Evolutionary conservation across 30 jellyfish, hydroid and myxozoan genomes (phyloP).

Genomic region (Cassiopea xamachana): DNA sequence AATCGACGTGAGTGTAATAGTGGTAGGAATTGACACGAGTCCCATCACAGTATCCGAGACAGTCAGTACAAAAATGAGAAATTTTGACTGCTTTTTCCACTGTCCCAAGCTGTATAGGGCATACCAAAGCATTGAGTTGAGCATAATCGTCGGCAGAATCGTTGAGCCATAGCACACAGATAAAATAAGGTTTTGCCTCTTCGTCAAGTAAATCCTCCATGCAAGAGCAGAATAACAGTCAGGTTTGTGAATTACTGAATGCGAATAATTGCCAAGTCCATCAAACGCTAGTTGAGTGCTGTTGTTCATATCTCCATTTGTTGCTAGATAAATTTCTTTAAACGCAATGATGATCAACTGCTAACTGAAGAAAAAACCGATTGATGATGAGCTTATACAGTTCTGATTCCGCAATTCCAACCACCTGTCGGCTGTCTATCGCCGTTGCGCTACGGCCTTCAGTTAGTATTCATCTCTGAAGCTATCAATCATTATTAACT

Average conservation of each 20-base stretch:
- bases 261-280: background rate
- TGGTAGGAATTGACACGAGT: constrained; percentile 10
- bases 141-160: constrained; percentile 2
- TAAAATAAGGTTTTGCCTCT: background rate
- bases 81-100: constrained; percentile 25
- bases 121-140: constrained; percentile 7
- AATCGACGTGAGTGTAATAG: background rate
- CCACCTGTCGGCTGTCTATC: background rate
- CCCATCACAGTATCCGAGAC: constrained; percentile 38
- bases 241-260: background rate
- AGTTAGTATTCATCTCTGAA: background rate
- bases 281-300: background rate
- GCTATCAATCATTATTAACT: background rate
- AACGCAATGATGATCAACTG: background rate
- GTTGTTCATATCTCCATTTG: background rate
- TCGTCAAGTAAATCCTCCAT: constrained; percentile 28
- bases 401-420: background rate
- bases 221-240: constrained; percentile 49
- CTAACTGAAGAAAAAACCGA: background rate
- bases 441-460: background rate
- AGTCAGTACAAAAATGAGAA: constrained; percentile 32
- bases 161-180: constrained; percentile 11
- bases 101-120: background rate
- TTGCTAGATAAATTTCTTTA: background rate
- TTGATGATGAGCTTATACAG: background rate